Percentiles rank a stretch among this genome's conserved stretches.
Evolutionary conservation across 2,113 vertebrate genomes (phyloP).

Genomic region (Melanostigma gelatinosum): DNA sequence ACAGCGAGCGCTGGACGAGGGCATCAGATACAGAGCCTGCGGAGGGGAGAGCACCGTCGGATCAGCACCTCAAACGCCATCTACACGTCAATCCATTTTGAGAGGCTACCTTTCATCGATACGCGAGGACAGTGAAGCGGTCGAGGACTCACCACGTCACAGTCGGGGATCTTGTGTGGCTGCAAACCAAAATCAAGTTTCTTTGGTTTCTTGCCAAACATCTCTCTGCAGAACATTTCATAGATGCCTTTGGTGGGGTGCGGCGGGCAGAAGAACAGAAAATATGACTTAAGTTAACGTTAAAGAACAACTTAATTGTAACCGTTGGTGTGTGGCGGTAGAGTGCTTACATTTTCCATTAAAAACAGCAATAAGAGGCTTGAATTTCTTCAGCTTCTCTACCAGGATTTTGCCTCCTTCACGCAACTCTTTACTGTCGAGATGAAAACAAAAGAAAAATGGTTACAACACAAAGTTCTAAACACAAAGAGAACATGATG

Average conservation of each 20-base stretch:
- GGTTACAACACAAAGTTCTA: background rate
- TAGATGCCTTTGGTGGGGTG: slow-evolving; percentile 88
- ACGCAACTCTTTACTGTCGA: slow-evolving; percentile 93
- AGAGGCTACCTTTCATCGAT: background rate
- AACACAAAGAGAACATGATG: background rate
- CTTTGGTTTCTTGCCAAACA: slow-evolving; percentile 96
- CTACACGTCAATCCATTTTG: background rate
- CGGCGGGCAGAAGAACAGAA: background rate
- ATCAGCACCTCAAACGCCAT: background rate
- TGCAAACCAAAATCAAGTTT: slow-evolving; percentile 82
- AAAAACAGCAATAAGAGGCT: slow-evolving; percentile 96
- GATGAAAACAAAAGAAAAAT: slow-evolving; percentile 46
- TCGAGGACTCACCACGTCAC: slow-evolving; percentile 90
- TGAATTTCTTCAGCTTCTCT: slow-evolving; percentile 95
- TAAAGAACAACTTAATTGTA: accelerated
- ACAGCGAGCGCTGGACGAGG: slow-evolving; percentile 96
- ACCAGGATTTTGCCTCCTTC: slow-evolving; percentile 97
- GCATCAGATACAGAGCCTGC: slow-evolving; percentile 97
- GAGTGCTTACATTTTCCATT: slow-evolving; percentile 97
- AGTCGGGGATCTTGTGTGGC: slow-evolving; percentile 90
- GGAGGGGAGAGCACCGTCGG: background rate
- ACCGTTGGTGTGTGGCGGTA: background rate
- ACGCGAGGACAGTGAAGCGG: background rate
- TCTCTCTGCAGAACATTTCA: slow-evolving; percentile 98
- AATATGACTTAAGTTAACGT: background rate